A percentile compares a stretch with the other conserved stretches of the same genome.
These are phyloP conservation scores for Tricholauxania praeusta DNA, from an alignment of 2,888 invertebrate genomes.

Conservation along the genomic window DNA sequence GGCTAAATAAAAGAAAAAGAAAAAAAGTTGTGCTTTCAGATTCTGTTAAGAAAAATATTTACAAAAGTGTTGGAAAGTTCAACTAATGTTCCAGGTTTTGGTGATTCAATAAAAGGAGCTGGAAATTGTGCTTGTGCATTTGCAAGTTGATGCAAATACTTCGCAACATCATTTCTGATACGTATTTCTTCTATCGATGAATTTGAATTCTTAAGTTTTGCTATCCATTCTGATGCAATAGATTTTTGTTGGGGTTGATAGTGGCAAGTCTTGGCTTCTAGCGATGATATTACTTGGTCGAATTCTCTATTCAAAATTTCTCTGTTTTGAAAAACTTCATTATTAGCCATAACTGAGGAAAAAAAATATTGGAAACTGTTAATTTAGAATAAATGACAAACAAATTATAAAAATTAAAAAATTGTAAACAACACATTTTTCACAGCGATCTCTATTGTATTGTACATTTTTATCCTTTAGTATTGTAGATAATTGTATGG, in stretches of 20 bases:
- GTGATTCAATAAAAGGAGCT: constrained; percentile 10
- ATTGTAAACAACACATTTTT: too few relatives aligned
- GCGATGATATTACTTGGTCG: constrained; percentile 22
- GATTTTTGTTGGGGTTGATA: constrained; percentile 48
- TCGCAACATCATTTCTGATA: constrained; percentile 47
- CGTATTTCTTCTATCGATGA: constrained; percentile 42
- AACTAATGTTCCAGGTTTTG: constrained; percentile 32
- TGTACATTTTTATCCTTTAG: too few relatives aligned
- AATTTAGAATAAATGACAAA: too few relatives aligned
- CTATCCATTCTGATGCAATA: constrained; percentile 47
- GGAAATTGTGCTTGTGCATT: constrained; percentile 2
- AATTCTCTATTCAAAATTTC: constrained; percentile 42
- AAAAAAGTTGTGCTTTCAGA: background rate
- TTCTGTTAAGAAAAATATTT: background rate
- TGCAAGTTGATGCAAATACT: constrained; percentile 35
- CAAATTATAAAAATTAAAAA: too few relatives aligned
- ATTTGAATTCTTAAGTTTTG: constrained; percentile 46
- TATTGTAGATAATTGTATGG: too few relatives aligned
- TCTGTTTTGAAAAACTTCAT: too few relatives aligned
- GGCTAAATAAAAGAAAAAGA: constrained; percentile 30
- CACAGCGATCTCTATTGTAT: too few relatives aligned
- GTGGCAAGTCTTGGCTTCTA: constrained; percentile 36
- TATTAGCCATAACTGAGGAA: too few relatives aligned
- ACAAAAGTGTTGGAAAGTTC: constrained; percentile 40
- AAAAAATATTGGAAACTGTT: too few relatives aligned